These are phyloP conservation scores for Ochropleura leucogaster DNA, from an alignment of 2,888 invertebrate species.

Conservation along the genomic window DNA sequence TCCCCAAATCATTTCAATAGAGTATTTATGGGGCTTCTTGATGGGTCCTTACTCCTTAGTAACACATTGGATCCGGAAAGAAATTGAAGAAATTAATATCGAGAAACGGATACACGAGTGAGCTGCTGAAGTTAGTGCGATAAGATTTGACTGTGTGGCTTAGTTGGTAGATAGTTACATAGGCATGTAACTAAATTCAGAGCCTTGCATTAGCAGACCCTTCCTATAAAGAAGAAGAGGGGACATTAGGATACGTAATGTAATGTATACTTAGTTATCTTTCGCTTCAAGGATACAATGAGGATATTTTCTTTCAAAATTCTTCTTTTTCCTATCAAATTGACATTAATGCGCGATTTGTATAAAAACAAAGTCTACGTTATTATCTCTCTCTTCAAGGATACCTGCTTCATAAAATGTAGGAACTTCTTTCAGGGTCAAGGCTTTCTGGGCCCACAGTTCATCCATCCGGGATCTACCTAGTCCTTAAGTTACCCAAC, in stretches of 20 bases:
- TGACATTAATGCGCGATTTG: constrained; percentile 39
- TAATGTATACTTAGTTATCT: neutral
- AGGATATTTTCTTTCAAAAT: constrained; percentile 15
- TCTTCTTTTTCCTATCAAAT: constrained; percentile 51
- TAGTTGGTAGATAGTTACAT: neutral
- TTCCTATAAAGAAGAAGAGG: neutral
- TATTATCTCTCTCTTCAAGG: neutral
- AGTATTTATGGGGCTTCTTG: constrained; percentile 21
- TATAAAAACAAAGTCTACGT: constrained; percentile 42
- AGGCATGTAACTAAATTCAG: neutral
- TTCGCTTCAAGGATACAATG: neutral
- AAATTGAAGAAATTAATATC: neutral
- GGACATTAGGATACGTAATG: neutral
- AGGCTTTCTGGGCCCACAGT: constrained; percentile 14
- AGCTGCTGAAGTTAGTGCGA: neutral
- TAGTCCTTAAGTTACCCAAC: constrained; percentile 5
- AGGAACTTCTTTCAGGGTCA: neutral
- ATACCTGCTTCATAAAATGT: neutral
- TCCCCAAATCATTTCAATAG: neutral
- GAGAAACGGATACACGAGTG: neutral
- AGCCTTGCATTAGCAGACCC: neutral
- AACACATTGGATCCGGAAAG: neutral
- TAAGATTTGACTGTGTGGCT: neutral
- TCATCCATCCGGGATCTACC: constrained; percentile 39
- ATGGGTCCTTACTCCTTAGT: neutral